These are phyloP conservation scores for Xerus rutilus DNA, from an alignment of 2,797 vertebrate species.

Conservation along the genomic window DNA sequence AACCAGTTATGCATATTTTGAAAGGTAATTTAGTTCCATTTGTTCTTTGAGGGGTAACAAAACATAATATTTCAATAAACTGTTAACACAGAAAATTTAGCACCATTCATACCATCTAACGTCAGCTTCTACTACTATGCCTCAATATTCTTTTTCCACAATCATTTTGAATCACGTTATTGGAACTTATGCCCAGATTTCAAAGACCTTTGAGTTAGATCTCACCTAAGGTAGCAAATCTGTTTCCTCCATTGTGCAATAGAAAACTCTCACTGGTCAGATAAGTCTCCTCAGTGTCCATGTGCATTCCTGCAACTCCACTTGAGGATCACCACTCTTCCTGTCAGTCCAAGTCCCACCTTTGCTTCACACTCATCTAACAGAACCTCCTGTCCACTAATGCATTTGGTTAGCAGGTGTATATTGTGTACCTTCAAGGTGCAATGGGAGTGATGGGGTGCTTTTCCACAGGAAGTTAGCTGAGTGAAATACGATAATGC, in stretches of 20 bases:
- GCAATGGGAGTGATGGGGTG: neutral
- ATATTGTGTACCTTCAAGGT: no score
- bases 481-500: neutral
- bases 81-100: neutral
- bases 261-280: rapidly evolving
- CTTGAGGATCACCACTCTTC: no score
- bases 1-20: neutral
- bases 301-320: neutral
- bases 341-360: neutral
- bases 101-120: neutral
- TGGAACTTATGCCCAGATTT: neutral
- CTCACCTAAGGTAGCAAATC: neutral
- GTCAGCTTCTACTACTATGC: neutral
- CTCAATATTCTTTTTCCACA: neutral
- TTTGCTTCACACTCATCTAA: neutral
- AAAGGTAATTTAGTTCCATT: neutral
- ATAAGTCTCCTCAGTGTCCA: rapidly evolving
- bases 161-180: neutral
- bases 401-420: no score
- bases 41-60: neutral
- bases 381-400: neutral
- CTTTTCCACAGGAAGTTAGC: neutral
- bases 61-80: neutral
- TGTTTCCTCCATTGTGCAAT: neutral
- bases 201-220: neutral